phyloP scores from a whole-genome alignment of 2,888 invertebrate species.

The Galeruca laticollis region DNA sequence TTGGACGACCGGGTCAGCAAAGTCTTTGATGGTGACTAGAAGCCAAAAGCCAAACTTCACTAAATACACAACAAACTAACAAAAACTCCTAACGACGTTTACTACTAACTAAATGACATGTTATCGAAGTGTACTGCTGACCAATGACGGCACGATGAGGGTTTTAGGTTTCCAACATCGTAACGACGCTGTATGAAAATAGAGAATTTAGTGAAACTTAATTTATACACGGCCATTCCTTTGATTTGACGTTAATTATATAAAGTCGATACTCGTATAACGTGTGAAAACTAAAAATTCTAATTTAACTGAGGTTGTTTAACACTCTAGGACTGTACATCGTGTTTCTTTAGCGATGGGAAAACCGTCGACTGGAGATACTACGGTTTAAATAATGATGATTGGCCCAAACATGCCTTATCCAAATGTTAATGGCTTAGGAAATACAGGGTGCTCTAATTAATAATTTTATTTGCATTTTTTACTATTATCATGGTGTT shows the following conservation, averaged over 20 bases:
- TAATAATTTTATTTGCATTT: too few relatives aligned
- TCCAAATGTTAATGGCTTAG: too few relatives aligned
- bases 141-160: slow-evolving; percentile 8
- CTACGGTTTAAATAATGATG: too few relatives aligned
- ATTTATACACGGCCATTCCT: slow-evolving; percentile 9
- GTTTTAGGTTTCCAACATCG: slow-evolving; percentile 17
- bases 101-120: slow-evolving; percentile 55
- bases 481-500: too few relatives aligned
- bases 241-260: neutral
- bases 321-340: too few relatives aligned
- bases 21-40: slow-evolving; percentile 55
- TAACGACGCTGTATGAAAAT: slow-evolving; percentile 16
- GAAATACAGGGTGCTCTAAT: too few relatives aligned
- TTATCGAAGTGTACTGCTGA: slow-evolving; percentile 56
- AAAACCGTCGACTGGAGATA: too few relatives aligned
- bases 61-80: slow-evolving; percentile 44
- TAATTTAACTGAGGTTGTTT: too few relatives aligned
- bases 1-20: slow-evolving; percentile 25
- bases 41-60: slow-evolving; percentile 55
- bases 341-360: too few relatives aligned
- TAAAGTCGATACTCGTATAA: neutral
- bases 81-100: slow-evolving; percentile 60
- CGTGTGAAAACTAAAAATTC: too few relatives aligned
- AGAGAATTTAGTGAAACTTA: slow-evolving; percentile 20
- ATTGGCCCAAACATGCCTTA: too few relatives aligned